phyloP scores from a whole-genome alignment of 2,113 vertebrate species.

The Petromus typicus region DNA sequence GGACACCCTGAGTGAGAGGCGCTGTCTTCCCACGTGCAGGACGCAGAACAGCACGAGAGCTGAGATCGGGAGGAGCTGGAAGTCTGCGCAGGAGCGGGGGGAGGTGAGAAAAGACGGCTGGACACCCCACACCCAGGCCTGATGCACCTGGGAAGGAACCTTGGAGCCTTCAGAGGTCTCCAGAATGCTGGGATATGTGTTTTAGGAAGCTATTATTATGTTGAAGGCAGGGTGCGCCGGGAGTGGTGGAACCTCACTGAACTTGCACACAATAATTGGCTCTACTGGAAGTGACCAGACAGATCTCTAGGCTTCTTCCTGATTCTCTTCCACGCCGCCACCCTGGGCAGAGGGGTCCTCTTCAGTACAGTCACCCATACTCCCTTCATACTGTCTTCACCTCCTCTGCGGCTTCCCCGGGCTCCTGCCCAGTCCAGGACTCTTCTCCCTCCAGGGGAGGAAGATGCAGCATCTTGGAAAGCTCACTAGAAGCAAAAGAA shows the following conservation, averaged over 20 bases:
- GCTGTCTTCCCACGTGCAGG: neutral
- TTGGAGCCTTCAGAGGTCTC: rapidly evolving
- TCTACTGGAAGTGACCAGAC: neutral
- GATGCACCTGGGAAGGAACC: neutral
- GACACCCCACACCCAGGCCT: rapidly evolving
- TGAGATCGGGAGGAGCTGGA: neutral
- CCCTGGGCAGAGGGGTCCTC: too few relatives aligned
- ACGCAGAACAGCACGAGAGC: neutral
- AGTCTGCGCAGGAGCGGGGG: neutral
- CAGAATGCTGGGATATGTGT: neutral
- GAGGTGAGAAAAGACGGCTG: neutral
- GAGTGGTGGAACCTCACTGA: neutral
- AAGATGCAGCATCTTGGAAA: neutral
- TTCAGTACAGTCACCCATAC: neutral
- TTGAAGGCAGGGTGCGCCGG: neutral
- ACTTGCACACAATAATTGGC: neutral
- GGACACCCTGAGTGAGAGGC: neutral
- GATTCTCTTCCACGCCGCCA: neutral
- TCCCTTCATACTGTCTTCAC: too few relatives aligned
- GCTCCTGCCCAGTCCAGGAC: neutral
- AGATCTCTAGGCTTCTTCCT: neutral
- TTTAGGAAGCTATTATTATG: neutral
- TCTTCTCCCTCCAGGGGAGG: neutral
- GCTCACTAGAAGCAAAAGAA: neutral
- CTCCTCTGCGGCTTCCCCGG: rapidly evolving